phyloP scores from a whole-genome alignment of 2,113 vertebrate species.

The Canis aureus region DNA sequence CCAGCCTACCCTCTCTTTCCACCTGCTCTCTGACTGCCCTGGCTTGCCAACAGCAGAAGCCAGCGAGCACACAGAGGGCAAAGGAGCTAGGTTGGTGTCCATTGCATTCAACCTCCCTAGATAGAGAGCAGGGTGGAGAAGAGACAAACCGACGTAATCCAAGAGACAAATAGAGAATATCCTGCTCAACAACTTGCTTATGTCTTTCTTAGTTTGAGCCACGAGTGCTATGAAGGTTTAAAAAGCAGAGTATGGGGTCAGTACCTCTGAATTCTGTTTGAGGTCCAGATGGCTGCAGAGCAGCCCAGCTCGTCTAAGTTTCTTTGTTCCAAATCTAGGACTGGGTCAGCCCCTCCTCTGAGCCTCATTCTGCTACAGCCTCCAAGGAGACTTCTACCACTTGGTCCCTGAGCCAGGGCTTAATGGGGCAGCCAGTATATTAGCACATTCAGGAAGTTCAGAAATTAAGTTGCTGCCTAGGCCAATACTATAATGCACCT shows the following conservation, averaged over 20 bases:
- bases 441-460: slow-evolving; percentile 10
- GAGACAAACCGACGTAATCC: not conserved
- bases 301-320: not conserved
- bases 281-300: not conserved
- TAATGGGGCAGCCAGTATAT: not conserved
- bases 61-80: not conserved
- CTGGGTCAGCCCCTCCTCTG: not conserved
- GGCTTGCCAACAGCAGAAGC: not conserved
- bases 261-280: not conserved
- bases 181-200: not conserved
- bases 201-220: not conserved
- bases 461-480: not conserved
- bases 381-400: not conserved
- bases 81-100: too few relatives aligned
- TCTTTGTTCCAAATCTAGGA: not conserved
- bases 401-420: not conserved
- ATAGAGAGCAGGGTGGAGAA: not conserved
- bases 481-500: not conserved
- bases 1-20: not conserved
- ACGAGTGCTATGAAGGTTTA: not conserved
- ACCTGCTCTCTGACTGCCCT: not conserved
- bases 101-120: not conserved
- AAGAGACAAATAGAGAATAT: not conserved
- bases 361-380: not conserved
- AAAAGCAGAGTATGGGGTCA: not conserved